Evolutionary conservation across 2,797 vertebrate species (phyloP).

Genomic region (Rhinogobio ventralis): DNA sequence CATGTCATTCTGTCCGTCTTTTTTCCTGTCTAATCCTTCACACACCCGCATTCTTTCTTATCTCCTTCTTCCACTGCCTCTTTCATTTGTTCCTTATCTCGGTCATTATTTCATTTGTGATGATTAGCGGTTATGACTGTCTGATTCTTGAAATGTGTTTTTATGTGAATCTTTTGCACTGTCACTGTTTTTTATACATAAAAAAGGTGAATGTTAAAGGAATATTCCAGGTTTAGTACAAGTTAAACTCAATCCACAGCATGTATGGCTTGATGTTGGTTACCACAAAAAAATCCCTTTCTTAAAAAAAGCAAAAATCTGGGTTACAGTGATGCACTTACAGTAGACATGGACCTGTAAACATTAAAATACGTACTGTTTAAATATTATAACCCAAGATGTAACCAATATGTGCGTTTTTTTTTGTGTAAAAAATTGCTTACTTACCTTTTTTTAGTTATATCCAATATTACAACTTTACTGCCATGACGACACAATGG

Average conservation of each 20-base stretch:
- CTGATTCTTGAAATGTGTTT: conserved; percentile 2
- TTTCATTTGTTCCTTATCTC: conserved; percentile 26
- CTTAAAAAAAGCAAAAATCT: not conserved
- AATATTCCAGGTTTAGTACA: not conserved
- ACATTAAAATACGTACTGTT: not conserved
- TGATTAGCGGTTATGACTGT: conserved; percentile 6
- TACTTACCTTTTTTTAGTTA: no score
- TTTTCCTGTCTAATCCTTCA: not conserved
- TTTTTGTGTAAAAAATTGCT: not conserved
- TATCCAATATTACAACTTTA: no score
- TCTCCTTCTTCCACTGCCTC: not conserved
- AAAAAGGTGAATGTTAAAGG: not conserved
- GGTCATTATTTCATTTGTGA: conserved; percentile 1
- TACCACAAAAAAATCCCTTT: not conserved
- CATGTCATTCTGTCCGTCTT: not conserved
- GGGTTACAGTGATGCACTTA: not conserved
- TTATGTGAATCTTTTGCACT: not conserved
- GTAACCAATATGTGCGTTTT: not conserved
- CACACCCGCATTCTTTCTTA: not conserved
- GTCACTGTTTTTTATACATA: not conserved
- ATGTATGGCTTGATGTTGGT: not conserved
- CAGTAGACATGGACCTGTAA: not conserved
- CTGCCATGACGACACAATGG: no score
- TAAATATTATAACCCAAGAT: not conserved
- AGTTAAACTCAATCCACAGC: not conserved